Percentiles rank a stretch among this genome's conserved stretches.
Evolutionary conservation across 2,113 vertebrate genomes (phyloP).

Genomic region (Nannobrachium achirus): DNA sequence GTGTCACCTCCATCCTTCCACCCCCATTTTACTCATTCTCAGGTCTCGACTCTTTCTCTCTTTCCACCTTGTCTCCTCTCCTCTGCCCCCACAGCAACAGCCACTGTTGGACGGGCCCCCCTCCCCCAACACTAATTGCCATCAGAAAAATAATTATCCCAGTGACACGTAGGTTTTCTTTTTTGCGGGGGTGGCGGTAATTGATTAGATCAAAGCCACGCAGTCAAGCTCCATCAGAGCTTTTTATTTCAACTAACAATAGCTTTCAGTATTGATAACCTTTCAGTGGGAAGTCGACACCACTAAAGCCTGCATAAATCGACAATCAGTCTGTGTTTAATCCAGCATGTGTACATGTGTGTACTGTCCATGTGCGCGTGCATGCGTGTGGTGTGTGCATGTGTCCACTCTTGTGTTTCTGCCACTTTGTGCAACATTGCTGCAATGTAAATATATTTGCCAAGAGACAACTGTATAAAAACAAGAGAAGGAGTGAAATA

Average conservation of each 20-base stretch:
- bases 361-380: background rate
- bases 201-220: background rate
- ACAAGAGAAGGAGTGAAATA: conserved; percentile 24
- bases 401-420: no score
- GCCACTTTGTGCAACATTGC: conserved; percentile 36
- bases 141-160: conserved; percentile 42
- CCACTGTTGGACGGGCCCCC: background rate
- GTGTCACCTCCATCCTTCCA: background rate
- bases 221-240: background rate
- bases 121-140: conserved; percentile 24
- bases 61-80: background rate
- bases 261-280: conserved; percentile 21
- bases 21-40: background rate
- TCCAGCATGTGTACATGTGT: background rate
- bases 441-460: conserved; percentile 34
- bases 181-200: background rate
- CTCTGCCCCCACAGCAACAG: background rate
- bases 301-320: background rate
- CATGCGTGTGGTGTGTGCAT: background rate
- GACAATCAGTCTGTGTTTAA: conserved; percentile 25
- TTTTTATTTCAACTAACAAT: conserved; percentile 21
- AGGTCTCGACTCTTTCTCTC: background rate
- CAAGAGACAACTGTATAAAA: conserved; percentile 27
- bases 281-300: background rate
- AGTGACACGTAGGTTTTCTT: conserved; percentile 17